Conservation (phyloP, 2,797 vertebrate species). For the Danio kyathit region DNA sequence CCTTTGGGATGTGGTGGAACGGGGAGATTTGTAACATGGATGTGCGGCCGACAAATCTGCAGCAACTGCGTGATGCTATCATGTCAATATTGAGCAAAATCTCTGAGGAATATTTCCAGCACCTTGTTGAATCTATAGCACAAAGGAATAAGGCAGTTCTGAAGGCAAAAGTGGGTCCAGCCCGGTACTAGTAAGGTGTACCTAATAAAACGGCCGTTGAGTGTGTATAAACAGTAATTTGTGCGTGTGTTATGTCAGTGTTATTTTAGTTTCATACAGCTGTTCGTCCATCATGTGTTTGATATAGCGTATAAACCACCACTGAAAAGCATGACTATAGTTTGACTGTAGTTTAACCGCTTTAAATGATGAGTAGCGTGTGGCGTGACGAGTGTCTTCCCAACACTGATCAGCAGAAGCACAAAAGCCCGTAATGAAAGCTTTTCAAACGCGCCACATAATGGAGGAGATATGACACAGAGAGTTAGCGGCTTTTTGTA, state of each 20-base stretch:
- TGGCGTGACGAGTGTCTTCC: constrained; percentile 4
- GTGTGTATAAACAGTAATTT: too few species aligned
- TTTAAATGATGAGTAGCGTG: neutral
- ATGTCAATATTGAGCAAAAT: too few species aligned
- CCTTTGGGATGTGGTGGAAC: too few species aligned
- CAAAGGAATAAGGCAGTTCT: too few species aligned
- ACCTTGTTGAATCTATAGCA: too few species aligned
- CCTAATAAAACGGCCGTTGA: too few species aligned
- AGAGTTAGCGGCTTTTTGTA: constrained; percentile 27
- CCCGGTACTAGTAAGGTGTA: too few species aligned
- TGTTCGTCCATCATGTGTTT: constrained; percentile 5
- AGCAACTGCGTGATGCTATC: too few species aligned
- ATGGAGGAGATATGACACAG: constrained; percentile 27
- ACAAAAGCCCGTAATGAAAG: constrained; percentile 33
- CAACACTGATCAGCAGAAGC: constrained; percentile 24
- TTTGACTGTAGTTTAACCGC: neutral
- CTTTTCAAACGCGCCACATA: constrained; percentile 26
- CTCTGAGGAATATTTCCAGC: too few species aligned
- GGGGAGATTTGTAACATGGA: too few species aligned
- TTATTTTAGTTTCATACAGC: neutral
- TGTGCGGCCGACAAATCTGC: too few species aligned
- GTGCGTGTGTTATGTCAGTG: neutral
- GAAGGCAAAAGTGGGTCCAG: too few species aligned
- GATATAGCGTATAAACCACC: neutral
- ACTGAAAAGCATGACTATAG: neutral